Percentiles rank a stretch among this genome's conserved stretches.
Conservation (phyloP, 2,888 invertebrate species). For the Lasioglossum pauxillum region DNA sequence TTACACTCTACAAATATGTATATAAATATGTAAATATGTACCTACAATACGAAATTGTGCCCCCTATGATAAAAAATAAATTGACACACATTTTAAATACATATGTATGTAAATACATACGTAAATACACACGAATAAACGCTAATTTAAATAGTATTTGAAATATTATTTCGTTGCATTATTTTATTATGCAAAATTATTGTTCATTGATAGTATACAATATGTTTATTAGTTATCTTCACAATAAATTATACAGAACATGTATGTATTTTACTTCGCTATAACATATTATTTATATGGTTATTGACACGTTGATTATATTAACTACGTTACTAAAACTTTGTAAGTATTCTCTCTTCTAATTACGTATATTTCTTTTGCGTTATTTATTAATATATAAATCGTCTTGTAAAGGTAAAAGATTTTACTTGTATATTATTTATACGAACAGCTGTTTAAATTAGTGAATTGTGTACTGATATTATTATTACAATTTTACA, state of each 20-base stretch:
- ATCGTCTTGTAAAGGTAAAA: neutral
- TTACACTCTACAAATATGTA: neutral
- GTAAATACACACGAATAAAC: neutral
- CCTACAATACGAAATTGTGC: neutral
- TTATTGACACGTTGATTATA: neutral
- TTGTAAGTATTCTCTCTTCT: constrained; percentile 22
- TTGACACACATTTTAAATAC: too few species aligned
- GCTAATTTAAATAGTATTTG: neutral
- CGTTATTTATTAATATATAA: neutral
- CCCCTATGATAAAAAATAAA: neutral
- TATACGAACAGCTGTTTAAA: too few species aligned
- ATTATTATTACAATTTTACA: too few species aligned
- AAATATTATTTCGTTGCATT: neutral
- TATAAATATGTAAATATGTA: too few species aligned
- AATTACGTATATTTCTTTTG: neutral
- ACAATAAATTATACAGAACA: neutral
- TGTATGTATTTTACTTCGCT: neutral
- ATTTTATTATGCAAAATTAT: neutral
- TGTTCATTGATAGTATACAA: neutral
- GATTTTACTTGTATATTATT: neutral
- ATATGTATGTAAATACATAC: too few species aligned
- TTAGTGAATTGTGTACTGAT: too few species aligned
- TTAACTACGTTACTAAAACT: neutral
- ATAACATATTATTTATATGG: neutral
- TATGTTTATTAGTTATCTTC: neutral